phyloP scores from a whole-genome alignment of 2,888 invertebrate species.

The Synergus itoensis region DNA sequence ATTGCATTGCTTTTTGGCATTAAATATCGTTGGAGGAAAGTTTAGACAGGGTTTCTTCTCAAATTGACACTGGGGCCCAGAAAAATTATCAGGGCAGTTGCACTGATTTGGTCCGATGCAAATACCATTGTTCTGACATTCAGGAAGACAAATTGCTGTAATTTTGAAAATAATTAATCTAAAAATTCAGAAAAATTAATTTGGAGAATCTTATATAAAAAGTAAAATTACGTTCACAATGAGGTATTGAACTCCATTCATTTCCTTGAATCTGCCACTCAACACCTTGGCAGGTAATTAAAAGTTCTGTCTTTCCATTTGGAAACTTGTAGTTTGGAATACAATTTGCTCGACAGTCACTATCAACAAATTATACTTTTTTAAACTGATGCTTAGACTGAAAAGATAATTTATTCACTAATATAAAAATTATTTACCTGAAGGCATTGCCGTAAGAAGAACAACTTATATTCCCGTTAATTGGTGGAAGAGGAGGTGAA shows the following conservation, averaged over 20 bases:
- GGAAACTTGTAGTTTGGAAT: constrained; percentile 79
- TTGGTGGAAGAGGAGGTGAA: constrained; percentile 54
- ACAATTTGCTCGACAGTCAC: constrained; percentile 80
- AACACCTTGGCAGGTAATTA: constrained; percentile 78
- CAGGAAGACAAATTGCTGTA: constrained; percentile 86
- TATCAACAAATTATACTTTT: constrained; percentile 59
- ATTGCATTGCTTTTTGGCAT: constrained; percentile 83
- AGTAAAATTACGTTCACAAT: constrained; percentile 82
- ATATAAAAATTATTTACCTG: not conserved
- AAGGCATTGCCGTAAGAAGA: constrained; percentile 46
- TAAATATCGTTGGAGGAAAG: constrained; percentile 83
- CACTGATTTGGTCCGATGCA: constrained; percentile 88
- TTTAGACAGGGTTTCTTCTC: constrained; percentile 86
- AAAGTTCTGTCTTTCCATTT: constrained; percentile 78
- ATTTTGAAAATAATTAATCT: constrained; percentile 58
- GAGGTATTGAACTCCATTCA: constrained; percentile 79
- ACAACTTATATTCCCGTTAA: constrained; percentile 65
- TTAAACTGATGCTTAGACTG: not conserved
- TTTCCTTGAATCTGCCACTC: constrained; percentile 79
- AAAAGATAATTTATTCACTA: not conserved
- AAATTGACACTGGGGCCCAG: constrained; percentile 87
- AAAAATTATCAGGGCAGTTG: constrained; percentile 85
- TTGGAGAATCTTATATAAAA: constrained; percentile 13
- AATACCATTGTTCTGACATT: constrained; percentile 90
- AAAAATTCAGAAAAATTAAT: constrained; percentile 47